Conservation (phyloP, 2,797 vertebrate species). For the Xenops minutus region DNA sequence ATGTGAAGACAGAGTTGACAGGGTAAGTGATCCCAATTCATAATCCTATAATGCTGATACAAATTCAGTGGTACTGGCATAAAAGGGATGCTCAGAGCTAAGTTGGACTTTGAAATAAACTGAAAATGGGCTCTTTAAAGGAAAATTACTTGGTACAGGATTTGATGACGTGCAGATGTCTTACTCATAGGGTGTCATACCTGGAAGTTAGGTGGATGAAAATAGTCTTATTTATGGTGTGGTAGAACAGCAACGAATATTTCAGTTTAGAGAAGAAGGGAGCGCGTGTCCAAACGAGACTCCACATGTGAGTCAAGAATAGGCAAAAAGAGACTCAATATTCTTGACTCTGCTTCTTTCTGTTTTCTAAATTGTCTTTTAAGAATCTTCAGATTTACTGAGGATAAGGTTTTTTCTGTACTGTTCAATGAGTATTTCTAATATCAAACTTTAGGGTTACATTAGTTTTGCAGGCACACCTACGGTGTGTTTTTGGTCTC, state of each 20-base stretch:
- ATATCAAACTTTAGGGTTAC: background rate
- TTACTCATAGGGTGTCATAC: background rate
- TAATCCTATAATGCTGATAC: slow-evolving; percentile 24
- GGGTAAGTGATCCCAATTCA: background rate
- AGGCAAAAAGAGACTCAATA: background rate
- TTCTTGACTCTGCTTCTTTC: background rate
- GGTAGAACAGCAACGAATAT: background rate
- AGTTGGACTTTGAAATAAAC: slow-evolving; percentile 7
- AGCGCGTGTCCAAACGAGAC: background rate
- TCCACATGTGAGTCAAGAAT: background rate
- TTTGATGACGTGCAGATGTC: background rate
- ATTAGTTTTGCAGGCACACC: background rate
- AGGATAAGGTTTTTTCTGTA: background rate
- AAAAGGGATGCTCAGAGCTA: background rate
- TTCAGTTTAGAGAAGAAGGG: background rate
- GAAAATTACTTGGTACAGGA: background rate
- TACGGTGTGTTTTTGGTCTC: background rate
- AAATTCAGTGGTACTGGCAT: background rate
- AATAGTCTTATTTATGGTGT: background rate
- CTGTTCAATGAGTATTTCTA: background rate
- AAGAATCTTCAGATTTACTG: background rate
- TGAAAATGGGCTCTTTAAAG: background rate
- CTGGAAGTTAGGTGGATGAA: background rate
- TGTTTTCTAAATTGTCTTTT: background rate
- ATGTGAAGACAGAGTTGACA: slow-evolving; percentile 16